Evolutionary conservation across 2,797 vertebrate species (phyloP).

Genomic region (Oceanodroma leucorhoa): DNA sequence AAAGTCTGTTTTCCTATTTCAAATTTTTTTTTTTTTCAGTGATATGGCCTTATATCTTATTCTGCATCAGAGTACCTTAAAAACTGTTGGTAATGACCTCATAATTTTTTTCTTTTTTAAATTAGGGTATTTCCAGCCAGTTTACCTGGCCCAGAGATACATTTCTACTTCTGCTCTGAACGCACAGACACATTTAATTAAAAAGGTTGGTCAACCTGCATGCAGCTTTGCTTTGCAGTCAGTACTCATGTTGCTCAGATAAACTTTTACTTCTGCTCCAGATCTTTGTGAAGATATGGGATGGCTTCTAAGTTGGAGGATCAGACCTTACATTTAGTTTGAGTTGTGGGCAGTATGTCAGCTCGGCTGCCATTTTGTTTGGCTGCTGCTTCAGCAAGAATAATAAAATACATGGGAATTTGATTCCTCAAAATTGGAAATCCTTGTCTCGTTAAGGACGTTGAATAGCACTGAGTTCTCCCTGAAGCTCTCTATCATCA

Average conservation of each 20-base stretch:
- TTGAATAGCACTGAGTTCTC: background rate
- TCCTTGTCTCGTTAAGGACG: background rate
- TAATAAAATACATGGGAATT: background rate
- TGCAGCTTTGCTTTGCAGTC: background rate
- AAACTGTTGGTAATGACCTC: accelerated
- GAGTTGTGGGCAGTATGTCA: background rate
- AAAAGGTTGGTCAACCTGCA: background rate
- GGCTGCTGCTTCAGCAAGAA: background rate
- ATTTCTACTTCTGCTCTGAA: background rate
- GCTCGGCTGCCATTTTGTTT: background rate
- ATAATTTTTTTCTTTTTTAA: background rate
- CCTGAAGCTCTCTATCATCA: background rate
- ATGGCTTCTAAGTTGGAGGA: background rate
- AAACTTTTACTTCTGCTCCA: background rate
- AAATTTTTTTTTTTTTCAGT: background rate
- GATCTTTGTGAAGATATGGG: background rate
- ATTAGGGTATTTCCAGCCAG: background rate
- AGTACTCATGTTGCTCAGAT: background rate
- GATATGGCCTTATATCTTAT: background rate
- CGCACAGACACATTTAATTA: background rate
- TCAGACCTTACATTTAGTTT: background rate
- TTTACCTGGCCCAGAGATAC: background rate
- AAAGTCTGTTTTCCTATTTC: background rate
- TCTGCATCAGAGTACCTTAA: background rate
- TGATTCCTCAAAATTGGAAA: background rate